Conservation (phyloP, 1,140 invertebrate species). For the Drosophila elegans region DNA sequence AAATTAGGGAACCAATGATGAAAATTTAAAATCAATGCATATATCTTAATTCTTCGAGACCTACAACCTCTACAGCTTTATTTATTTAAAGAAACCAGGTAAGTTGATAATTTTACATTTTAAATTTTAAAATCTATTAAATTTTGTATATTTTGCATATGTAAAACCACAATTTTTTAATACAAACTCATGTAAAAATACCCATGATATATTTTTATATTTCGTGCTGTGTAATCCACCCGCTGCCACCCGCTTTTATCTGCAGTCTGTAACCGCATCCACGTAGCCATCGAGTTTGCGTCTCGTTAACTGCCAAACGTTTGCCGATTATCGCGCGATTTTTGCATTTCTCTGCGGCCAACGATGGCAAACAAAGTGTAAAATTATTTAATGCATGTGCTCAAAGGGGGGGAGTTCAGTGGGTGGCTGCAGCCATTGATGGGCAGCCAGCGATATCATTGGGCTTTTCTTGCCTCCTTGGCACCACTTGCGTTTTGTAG, state of each 20-base stretch:
- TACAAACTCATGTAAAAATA: neutral
- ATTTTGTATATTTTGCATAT: no score
- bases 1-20: no score
- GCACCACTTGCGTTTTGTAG: slow-evolving; percentile 55
- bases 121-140: no score
- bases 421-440: slow-evolving; percentile 72
- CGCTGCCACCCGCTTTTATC: slow-evolving; percentile 7
- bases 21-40: no score
- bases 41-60: no score
- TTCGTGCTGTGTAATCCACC: slow-evolving; percentile 5
- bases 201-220: neutral
- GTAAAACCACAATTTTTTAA: no score
- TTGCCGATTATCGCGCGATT: slow-evolving; percentile 77
- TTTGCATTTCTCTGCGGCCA: slow-evolving; percentile 61
- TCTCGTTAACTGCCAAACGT: slow-evolving; percentile 75
- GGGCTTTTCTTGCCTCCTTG: slow-evolving; percentile 40
- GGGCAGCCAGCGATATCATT: slow-evolving; percentile 71
- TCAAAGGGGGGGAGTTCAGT: slow-evolving; percentile 34
- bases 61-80: no score
- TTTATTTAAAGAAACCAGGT: no score
- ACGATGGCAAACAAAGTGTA: slow-evolving; percentile 73
- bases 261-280: slow-evolving; percentile 30
- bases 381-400: slow-evolving; percentile 82
- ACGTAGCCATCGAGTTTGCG: slow-evolving; percentile 52
- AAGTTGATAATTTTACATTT: no score